Conservation (phyloP, 2,888 invertebrate genomes). For the Nysson spinosus region DNA sequence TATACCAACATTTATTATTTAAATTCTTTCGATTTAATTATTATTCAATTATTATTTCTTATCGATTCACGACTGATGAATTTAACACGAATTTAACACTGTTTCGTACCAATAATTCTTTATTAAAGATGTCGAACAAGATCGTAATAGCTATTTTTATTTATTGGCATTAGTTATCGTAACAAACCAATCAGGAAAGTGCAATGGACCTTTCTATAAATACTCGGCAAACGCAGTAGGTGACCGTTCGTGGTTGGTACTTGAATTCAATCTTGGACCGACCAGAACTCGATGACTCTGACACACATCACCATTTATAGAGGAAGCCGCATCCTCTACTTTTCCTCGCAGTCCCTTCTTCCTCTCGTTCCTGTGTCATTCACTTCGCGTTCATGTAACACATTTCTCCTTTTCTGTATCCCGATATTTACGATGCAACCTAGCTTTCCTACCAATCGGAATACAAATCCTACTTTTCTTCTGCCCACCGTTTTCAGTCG, state of each 20-base stretch:
- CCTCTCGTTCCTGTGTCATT: conserved; percentile 14
- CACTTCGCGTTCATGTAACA: conserved; percentile 25
- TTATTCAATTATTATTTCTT: no score
- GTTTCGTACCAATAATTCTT: no score
- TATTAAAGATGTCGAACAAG: no score
- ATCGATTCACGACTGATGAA: no score
- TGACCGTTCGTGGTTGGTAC: conserved; percentile 21
- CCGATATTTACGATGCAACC: conserved; percentile 3
- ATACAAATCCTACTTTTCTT: no score
- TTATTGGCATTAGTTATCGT: no score
- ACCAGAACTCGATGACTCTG: conserved; percentile 43
- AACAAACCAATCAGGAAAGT: not conserved
- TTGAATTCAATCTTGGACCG: conserved; percentile 14
- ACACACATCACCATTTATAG: conserved; percentile 64
- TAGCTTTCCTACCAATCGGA: not conserved
- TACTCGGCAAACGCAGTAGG: not conserved
- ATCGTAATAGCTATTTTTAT: no score
- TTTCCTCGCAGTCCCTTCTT: conserved; percentile 17
- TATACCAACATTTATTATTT: not conserved
- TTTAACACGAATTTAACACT: no score
- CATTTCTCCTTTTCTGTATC: conserved; percentile 22
- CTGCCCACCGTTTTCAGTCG: not conserved
- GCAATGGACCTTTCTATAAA: not conserved
- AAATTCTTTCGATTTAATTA: no score
- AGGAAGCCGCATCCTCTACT: conserved; percentile 18